Conservation (phyloP, 1,140 invertebrate genomes). For the Dendrolimus punctatus region DNA sequence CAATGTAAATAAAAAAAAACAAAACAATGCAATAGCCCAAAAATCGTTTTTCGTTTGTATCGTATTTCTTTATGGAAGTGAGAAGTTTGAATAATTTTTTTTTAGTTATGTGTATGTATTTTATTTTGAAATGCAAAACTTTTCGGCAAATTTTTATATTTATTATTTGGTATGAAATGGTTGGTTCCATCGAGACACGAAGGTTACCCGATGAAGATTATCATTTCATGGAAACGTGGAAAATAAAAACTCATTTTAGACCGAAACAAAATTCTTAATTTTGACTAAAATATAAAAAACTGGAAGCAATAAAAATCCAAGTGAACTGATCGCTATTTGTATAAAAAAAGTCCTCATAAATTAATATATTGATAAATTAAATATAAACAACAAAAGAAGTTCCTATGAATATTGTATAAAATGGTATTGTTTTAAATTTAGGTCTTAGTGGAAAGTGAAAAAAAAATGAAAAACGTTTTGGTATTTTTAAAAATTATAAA, state of each 20-base stretch:
- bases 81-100: not conserved
- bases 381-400: conserved; percentile 69
- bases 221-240: conserved; percentile 61
- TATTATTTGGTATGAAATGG: conserved; percentile 48
- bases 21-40: conserved; percentile 68
- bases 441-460: conserved; percentile 59
- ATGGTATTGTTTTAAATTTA: conserved; percentile 71
- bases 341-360: conserved; percentile 68
- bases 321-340: conserved; percentile 70
- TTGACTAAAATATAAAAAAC: conserved; percentile 38
- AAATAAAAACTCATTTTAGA: conserved; percentile 31
- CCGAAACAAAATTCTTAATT: conserved; percentile 26
- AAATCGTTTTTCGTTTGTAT: conserved; percentile 51
- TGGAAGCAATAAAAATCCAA: conserved; percentile 26
- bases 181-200: conserved; percentile 39
- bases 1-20: conserved; percentile 54
- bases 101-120: conserved; percentile 1
- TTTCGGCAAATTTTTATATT: conserved; percentile 49
- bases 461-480: conserved; percentile 65
- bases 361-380: conserved; percentile 69
- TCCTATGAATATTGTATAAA: conserved; percentile 70
- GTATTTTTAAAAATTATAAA: conserved; percentile 69
- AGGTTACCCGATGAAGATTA: conserved; percentile 45
- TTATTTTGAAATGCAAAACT: conserved; percentile 58
- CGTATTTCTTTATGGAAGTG: conserved; percentile 24